These are phyloP conservation scores for Cartodere bifasciata DNA, from an alignment of 2,888 invertebrate genomes.

Conservation along the genomic window DNA sequence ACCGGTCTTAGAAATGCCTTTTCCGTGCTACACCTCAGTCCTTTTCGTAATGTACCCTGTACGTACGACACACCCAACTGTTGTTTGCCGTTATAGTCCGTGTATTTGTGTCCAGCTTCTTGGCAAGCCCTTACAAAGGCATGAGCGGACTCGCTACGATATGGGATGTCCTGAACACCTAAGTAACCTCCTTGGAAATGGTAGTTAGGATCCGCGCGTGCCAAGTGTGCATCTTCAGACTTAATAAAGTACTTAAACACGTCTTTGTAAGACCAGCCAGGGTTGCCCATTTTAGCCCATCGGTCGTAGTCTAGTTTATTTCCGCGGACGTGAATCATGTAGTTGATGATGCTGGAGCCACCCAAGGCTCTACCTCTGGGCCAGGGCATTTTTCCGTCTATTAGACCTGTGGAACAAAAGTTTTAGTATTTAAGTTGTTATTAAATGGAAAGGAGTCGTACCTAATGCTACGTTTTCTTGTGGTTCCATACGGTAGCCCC, in stretches of 20 bases:
- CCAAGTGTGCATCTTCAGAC: slow-evolving; percentile 31
- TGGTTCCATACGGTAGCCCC: slow-evolving; percentile 47
- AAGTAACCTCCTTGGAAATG: slow-evolving; percentile 31
- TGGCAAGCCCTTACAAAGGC: slow-evolving; percentile 49
- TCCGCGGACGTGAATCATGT: slow-evolving; percentile 47
- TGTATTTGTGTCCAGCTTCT: slow-evolving; percentile 51
- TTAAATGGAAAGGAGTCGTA: slow-evolving; percentile 11
- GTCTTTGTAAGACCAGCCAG: slow-evolving; percentile 40
- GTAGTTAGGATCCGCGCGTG: slow-evolving; percentile 24
- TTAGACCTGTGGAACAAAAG: slow-evolving; percentile 25
- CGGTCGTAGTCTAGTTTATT: slow-evolving; percentile 57
- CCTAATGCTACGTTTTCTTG: slow-evolving; percentile 41
- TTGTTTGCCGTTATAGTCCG: slow-evolving; percentile 55
- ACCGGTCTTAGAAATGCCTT: slow-evolving; percentile 35
- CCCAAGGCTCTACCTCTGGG: slow-evolving; percentile 46
- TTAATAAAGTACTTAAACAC: slow-evolving; percentile 36
- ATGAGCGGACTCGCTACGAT: slow-evolving; percentile 35
- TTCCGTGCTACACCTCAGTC: slow-evolving; percentile 30
- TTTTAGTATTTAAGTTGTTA: neutral
- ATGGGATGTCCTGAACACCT: slow-evolving; percentile 31
- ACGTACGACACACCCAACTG: slow-evolving; percentile 48
- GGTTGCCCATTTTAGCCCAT: slow-evolving; percentile 44
- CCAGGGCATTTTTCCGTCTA: slow-evolving; percentile 33
- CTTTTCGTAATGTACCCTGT: no score
- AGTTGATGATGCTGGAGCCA: slow-evolving; percentile 34